phyloP scores from a whole-genome alignment of 2,113 vertebrate species.

The Marcusenius ussheri region DNA sequence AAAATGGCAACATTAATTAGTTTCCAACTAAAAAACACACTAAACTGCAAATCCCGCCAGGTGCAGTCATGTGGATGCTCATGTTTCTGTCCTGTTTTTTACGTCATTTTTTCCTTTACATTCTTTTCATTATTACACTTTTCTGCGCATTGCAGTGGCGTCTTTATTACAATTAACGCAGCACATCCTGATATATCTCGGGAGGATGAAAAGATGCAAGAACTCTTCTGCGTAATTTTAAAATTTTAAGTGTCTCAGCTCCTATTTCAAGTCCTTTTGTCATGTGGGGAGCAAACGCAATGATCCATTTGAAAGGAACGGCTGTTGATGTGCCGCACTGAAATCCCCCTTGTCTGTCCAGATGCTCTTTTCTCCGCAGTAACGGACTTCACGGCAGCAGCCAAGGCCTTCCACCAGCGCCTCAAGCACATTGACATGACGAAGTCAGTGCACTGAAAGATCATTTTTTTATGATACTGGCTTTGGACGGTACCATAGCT shows the following conservation, averaged over 20 bases:
- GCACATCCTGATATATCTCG: background rate
- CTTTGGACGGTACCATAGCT: background rate
- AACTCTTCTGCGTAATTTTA: background rate
- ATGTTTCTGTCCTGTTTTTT: background rate
- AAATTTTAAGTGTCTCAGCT: background rate
- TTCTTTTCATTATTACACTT: background rate
- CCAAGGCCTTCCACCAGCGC: slow-evolving; percentile 68
- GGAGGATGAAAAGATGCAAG: background rate
- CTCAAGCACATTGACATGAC: slow-evolving; percentile 63
- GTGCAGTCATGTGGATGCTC: background rate
- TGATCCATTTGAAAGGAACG: background rate
- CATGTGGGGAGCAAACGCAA: background rate
- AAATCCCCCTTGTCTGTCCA: slow-evolving; percentile 42
- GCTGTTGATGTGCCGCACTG: background rate
- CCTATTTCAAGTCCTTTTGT: background rate
- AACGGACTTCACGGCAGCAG: slow-evolving; percentile 72
- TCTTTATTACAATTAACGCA: background rate
- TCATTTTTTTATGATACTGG: background rate
- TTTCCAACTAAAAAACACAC: background rate
- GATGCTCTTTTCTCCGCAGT: slow-evolving; percentile 81
- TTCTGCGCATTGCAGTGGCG: background rate
- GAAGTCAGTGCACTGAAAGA: slow-evolving; percentile 61
- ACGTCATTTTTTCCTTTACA: background rate
- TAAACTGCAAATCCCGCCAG: background rate
- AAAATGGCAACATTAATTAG: background rate